phyloP scores from a whole-genome alignment of 2,797 vertebrate genomes.

The Steatocranus sp. region DNA sequence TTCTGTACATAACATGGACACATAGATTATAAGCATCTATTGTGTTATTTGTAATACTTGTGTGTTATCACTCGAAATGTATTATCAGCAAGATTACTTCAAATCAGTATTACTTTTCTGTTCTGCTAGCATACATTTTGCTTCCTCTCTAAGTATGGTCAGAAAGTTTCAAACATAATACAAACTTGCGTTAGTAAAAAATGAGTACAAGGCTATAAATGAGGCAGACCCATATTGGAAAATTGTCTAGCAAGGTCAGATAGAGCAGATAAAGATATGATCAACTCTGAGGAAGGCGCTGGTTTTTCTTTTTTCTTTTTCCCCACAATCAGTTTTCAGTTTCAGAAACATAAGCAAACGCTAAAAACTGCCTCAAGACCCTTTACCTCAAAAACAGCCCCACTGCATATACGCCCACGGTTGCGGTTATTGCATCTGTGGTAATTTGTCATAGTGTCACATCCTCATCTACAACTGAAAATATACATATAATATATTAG shows the following conservation, averaged over 20 bases:
- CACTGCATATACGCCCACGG: slow-evolving; percentile 7
- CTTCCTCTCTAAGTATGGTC: not conserved
- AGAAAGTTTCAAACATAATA: not conserved
- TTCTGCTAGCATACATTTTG: not conserved
- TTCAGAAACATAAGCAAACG: slow-evolving; percentile 31
- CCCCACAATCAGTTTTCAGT: slow-evolving; percentile 45
- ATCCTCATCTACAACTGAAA: not conserved
- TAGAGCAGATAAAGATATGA: slow-evolving; percentile 1
- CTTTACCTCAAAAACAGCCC: not conserved
- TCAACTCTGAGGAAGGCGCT: not conserved
- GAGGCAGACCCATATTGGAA: not conserved
- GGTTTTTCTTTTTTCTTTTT: not conserved
- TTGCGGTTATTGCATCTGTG: not conserved
- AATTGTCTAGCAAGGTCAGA: not conserved
- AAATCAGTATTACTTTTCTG: not conserved
- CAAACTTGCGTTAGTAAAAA: not conserved
- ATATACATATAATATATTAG: not conserved
- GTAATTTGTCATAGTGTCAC: slow-evolving; percentile 3
- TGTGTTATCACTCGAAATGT: not conserved
- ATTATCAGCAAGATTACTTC: not conserved
- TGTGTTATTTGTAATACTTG: not conserved
- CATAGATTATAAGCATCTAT: not conserved
- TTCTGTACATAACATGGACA: not conserved
- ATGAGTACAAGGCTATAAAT: not conserved
- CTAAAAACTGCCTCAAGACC: not conserved